Base-by-base conservation (phyloP, 2,888 invertebrate species). In the Oligia fasciuncula region DNA sequence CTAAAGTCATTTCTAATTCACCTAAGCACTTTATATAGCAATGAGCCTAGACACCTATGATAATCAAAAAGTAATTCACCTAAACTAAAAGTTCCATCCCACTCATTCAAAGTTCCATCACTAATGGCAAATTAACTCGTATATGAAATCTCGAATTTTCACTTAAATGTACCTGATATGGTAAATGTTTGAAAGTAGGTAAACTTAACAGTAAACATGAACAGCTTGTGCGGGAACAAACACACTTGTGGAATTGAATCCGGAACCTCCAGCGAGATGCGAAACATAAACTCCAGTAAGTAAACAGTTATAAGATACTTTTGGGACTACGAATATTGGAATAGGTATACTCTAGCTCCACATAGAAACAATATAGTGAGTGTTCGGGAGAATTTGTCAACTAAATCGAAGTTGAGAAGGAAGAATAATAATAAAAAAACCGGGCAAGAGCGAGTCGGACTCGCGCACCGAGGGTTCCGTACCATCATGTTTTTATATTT, bases 291-390 rank as follows among this genome's bases (percentile, higher is more conserved):
- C 84, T 88, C 76, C 69, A 60, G 40, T 68, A 68, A 79, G 86
- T 80, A 86, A 87, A 90, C 87, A 90, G 89, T 85, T 84, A 86
- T 78, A 87, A 80, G 82, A 88, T 84, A 85, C 88, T 85, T 89
- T 84, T 81, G 84, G 85, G 87, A 78, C 80, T 77, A 62, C 73
- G 78, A 63, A 73, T 89, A 81, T 85, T 77, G 62, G 70, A 73
- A 74, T 77, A 83, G 57, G 75, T 77, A 66, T 60, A 76, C 72
- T 71, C n/a, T 63, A 65, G 66, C 71, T 78, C 23, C 51, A 60
- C 62, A 76, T 65, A 60, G 65, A 77, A 68, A 75, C 68, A 62
- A 77, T 72, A 40, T 67, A 60, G n/a, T 23, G 14, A 66, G 49
- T 69, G 54, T 63, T 60, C 13, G 23, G 9, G 51, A 54, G 40